Conservation (phyloP, 2,113 vertebrate species). For the Nothobranchius kuhntae region DNA sequence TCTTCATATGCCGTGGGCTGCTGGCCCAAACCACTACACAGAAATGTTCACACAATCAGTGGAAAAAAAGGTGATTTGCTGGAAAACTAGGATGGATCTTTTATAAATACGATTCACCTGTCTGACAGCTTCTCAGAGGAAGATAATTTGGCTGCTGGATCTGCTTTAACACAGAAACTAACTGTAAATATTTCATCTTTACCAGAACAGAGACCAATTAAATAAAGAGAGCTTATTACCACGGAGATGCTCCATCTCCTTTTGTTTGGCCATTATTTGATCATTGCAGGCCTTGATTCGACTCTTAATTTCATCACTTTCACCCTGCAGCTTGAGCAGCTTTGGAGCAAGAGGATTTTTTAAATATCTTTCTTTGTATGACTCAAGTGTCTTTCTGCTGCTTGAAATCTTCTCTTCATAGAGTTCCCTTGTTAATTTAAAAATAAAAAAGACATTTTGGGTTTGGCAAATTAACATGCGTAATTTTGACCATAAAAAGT, state of each 20-base stretch:
- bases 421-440: conserved; percentile 58
- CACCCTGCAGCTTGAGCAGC: conserved; percentile 63
- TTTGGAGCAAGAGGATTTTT: conserved; percentile 67
- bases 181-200: conserved; percentile 10
- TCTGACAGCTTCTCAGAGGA: conserved; percentile 42
- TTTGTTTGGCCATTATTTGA: conserved; percentile 65
- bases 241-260: conserved; percentile 48
- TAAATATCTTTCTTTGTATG: conserved; percentile 70
- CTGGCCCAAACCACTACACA: conserved; percentile 34
- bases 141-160: conserved; percentile 7
- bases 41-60: conserved; percentile 4
- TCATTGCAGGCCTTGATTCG: conserved; percentile 66
- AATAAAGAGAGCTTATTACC: conserved; percentile 52
- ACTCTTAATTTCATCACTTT: conserved; percentile 69
- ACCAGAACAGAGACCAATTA: conserved; percentile 1
- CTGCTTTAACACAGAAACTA: conserved; percentile 37
- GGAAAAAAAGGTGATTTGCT: background rate
- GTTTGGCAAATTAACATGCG: background rate
- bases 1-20: conserved; percentile 17
- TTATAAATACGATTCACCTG: conserved; percentile 18
- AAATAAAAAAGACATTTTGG: conserved; percentile 19
- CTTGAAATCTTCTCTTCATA: conserved; percentile 72
- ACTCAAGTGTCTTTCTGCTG: conserved; percentile 65
- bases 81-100: background rate
- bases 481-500: background rate